Conservation (phyloP, 2,113 vertebrate species). For the Acrocephalus arundinaceus region DNA sequence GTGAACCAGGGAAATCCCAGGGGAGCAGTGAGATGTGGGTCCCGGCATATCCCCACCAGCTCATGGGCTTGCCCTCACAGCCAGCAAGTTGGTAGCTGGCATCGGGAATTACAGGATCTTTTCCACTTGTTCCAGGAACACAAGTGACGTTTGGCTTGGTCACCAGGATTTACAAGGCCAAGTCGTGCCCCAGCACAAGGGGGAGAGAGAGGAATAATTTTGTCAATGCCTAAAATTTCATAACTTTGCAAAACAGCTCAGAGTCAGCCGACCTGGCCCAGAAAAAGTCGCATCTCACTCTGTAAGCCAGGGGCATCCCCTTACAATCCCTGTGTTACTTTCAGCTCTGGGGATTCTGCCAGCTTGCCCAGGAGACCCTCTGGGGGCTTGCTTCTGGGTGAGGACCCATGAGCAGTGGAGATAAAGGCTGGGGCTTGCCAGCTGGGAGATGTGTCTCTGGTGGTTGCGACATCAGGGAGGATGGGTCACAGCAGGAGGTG, state of each 20-base stretch:
- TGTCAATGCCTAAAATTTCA: background rate
- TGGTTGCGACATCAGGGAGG: background rate
- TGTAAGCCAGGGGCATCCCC: background rate
- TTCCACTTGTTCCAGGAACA: background rate
- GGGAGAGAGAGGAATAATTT: background rate
- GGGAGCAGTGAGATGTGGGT: no score
- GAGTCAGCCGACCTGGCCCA: background rate
- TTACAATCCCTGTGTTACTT: background rate
- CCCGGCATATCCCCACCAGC: background rate
- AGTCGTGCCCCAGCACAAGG: accelerated
- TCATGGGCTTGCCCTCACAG: background rate
- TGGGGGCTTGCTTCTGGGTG: background rate
- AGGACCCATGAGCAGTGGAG: background rate
- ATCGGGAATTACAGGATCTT: background rate
- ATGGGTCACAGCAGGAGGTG: background rate
- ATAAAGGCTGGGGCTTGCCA: background rate
- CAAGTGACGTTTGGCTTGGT: background rate
- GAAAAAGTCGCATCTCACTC: background rate
- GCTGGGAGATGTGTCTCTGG: background rate
- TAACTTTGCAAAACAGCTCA: background rate
- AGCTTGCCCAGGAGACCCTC: accelerated
- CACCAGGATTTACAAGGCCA: background rate
- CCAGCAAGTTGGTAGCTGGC: background rate
- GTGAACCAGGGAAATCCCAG: background rate
- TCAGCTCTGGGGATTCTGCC: background rate